Conservation (phyloP, 2,888 invertebrate species). For the Caenorhabditis zanzibari region DNA sequence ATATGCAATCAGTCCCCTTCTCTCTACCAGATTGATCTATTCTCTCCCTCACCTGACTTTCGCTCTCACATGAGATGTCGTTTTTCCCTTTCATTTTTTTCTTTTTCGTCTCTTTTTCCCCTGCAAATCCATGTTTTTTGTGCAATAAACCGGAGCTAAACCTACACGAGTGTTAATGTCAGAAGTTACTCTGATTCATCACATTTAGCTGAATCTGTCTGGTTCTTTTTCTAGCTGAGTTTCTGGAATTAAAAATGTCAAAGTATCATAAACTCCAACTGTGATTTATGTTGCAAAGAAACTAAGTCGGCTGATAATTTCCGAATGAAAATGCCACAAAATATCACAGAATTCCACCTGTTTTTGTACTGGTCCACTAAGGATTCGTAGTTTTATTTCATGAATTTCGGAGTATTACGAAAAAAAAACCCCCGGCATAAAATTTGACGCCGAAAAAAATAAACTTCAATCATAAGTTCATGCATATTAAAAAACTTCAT, state of each 20-base stretch:
- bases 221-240: not conserved
- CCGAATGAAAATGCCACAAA: conserved; percentile 28
- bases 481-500: too few relatives aligned
- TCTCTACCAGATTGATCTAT: conserved; percentile 9
- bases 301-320: not conserved
- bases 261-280: not conserved
- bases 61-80: conserved; percentile 13
- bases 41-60: conserved; percentile 20
- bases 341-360: conserved; percentile 20
- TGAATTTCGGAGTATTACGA: too few relatives aligned
- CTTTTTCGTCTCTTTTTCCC: not conserved
- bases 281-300: not conserved
- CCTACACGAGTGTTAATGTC: conserved; percentile 10
- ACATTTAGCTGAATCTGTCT: not conserved
- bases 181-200: not conserved
- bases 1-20: not conserved
- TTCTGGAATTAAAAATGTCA: not conserved
- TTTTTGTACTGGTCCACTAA: not conserved
- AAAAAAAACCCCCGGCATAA: too few relatives aligned
- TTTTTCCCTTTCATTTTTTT: not conserved
- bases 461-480: too few relatives aligned
- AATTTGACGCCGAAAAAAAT: too few relatives aligned
- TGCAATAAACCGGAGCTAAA: conserved; percentile 15
- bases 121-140: conserved; percentile 20
- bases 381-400: not conserved